Evolutionary conservation across 1,140 invertebrate genomes (phyloP).

Genomic region (Plodia interpunctella): DNA sequence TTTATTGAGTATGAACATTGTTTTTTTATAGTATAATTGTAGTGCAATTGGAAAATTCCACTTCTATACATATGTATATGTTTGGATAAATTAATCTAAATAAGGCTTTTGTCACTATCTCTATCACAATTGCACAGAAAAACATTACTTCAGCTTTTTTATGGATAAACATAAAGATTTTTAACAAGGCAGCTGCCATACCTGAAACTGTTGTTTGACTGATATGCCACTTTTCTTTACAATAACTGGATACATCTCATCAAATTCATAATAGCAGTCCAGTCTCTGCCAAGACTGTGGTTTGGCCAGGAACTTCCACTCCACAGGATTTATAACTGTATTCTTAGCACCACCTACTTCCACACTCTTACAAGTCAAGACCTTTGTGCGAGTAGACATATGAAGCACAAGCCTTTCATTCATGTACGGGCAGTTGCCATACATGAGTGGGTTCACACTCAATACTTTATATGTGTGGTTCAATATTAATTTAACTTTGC

Average conservation of each 20-base stretch:
- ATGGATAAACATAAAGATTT: too few species aligned
- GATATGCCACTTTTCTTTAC: conserved; percentile 77
- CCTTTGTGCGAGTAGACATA: conserved; percentile 73
- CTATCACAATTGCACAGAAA: too few species aligned
- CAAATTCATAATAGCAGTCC: conserved; percentile 83
- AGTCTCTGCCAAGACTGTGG: conserved; percentile 82
- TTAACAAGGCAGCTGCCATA: conserved; percentile 36
- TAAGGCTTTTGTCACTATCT: too few species aligned
- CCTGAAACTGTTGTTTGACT: conserved; percentile 82
- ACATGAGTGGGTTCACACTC: conserved; percentile 77
- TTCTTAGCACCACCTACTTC: conserved; percentile 57
- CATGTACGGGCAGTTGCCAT: conserved; percentile 68
- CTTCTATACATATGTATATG: too few species aligned
- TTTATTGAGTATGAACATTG: too few species aligned
- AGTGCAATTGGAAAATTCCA: too few species aligned
- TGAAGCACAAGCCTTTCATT: conserved; percentile 75
- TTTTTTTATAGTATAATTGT: too few species aligned
- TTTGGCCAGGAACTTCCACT: conserved; percentile 82
- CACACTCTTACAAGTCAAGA: conserved; percentile 68
- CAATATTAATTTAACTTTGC: conserved; percentile 78
- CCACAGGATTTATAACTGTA: conserved; percentile 74
- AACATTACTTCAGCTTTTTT: too few species aligned
- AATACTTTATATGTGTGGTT: conserved; percentile 78
- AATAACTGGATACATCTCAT: conserved; percentile 80
- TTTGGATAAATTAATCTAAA: too few species aligned